A percentile compares a stretch with the other conserved stretches of the same genome.
Conservation (phyloP, 2,797 vertebrate species). For the Urosaurus nigricauda region DNA sequence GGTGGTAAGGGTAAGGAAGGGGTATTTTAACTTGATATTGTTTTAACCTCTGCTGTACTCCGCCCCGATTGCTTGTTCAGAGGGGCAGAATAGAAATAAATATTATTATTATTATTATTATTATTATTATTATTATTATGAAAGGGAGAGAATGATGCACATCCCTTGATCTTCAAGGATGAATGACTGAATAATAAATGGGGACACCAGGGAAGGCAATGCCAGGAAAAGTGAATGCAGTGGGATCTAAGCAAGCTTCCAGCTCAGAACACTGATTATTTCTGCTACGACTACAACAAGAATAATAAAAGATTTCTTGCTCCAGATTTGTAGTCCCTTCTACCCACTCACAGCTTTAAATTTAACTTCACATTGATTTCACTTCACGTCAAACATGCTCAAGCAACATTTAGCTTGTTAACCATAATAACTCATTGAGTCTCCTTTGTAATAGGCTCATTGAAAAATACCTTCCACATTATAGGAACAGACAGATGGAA, state of each 20-base stretch:
- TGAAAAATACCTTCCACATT: conserved; percentile 32
- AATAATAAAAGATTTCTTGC: not conserved
- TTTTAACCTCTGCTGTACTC: too few species aligned
- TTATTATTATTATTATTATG: too few species aligned
- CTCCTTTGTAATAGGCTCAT: conserved; percentile 53
- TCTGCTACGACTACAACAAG: not conserved
- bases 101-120: too few species aligned
- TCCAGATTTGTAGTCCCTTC: not conserved
- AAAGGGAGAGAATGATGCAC: not conserved
- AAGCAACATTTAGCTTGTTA: conserved; percentile 49
- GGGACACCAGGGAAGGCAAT: not conserved
- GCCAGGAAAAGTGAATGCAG: not conserved
- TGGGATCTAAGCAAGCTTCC: not conserved
- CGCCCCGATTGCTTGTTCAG: too few species aligned
- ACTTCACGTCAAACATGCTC: conserved; percentile 58
- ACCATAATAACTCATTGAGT: conserved; percentile 40
- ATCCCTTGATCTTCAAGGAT: not conserved
- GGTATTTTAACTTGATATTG: too few species aligned
- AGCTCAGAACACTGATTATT: not conserved
- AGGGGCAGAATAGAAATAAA: too few species aligned
- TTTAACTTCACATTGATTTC: conserved; percentile 29
- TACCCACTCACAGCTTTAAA: not conserved
- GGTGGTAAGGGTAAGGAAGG: too few species aligned
- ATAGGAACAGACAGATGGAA: conserved; percentile 47
- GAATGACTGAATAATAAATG: not conserved